A percentile compares a stretch with the other conserved stretches of the same genome.
Conservation (phyloP, 2,797 vertebrate species). For the Acipenser oxyrinchus region DNA sequence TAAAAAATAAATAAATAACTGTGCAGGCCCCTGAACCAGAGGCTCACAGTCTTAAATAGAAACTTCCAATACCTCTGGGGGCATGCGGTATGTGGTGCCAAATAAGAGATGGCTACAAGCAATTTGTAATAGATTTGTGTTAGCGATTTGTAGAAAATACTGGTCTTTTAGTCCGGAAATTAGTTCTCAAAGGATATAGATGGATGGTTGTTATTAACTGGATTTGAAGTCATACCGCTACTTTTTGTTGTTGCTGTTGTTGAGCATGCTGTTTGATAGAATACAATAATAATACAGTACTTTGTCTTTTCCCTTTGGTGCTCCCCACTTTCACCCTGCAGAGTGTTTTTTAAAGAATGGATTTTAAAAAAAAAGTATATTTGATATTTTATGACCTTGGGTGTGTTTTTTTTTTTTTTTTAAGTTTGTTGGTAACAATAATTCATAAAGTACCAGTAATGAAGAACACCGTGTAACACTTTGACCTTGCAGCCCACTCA, state of each 20-base stretch:
- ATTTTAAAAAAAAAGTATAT: no score
- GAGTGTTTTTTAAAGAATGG: no score
- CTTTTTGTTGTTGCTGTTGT: background rate
- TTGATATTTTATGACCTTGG: no score
- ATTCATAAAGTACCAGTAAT: no score
- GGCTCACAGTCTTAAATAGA: constrained; percentile 54
- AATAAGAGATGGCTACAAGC: constrained; percentile 42
- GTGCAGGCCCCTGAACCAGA: constrained; percentile 31
- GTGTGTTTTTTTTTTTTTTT: no score
- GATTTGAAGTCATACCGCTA: constrained; percentile 29
- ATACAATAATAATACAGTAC: background rate
- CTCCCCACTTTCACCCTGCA: no score
- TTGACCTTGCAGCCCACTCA: no score
- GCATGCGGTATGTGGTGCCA: constrained; percentile 35
- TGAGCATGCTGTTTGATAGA: background rate
- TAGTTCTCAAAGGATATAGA: constrained; percentile 36
- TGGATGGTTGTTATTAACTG: constrained; percentile 54
- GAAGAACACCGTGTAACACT: no score
- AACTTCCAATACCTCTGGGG: constrained; percentile 45
- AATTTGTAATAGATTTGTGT: constrained; percentile 22
- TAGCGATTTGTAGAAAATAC: constrained; percentile 42
- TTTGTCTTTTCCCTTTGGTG: background rate
- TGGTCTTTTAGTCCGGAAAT: constrained; percentile 43
- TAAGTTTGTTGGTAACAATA: no score
- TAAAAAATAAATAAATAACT: constrained; percentile 30